Base-by-base conservation (phyloP, 2,113 vertebrate genomes). In the Sinosuthora webbiana region DNA sequence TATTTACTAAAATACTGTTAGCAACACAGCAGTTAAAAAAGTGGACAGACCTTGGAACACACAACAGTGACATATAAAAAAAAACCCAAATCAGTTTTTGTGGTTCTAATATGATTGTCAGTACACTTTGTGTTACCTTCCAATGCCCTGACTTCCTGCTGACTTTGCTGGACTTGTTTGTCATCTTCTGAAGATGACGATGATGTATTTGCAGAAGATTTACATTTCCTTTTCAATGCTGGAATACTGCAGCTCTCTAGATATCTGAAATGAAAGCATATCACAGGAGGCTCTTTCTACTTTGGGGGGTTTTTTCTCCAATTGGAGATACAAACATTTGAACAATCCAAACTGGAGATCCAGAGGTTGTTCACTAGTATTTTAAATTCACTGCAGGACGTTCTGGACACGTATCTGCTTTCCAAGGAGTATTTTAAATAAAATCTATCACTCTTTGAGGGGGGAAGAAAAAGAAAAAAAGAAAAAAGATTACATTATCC, bases 181-280 rank as follows among this genome's bases (percentile, higher is more conserved):
- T 98, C 98, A 20, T 99, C 98, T 89, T 99, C 99, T 57, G 98
- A 98, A 41, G 98, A 99, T 15, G 99, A 99, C 0, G 98, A 97
- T 28, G 96, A 97, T 10, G 97, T 95, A 27, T 98, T 96, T 68
- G 98, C 98, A 81, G 95, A 98, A 90, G 97, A 98, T 30, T 98
- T 89, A 64, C 97, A 98, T 96, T 99, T 99, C 15, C 99, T 98
- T 82, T 99, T 99, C 69, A 99, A 64, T 19, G 97, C 98, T 47
- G 98, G 98, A 74, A 98, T 96, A 35, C 84, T 98, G 86, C 97
- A 99, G 97, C 98, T 98, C 95, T 98, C 98, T 92, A 99, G 97
- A 87, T 99, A 99, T 50, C 99, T 99, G 94, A 50, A 82, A 78
- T 42, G 62, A 39, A 80, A 89, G 33, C 20, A 16, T 35, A 75